Base-by-base conservation (phyloP, 2,113 vertebrate species). In the Cottus gobio region DNA sequence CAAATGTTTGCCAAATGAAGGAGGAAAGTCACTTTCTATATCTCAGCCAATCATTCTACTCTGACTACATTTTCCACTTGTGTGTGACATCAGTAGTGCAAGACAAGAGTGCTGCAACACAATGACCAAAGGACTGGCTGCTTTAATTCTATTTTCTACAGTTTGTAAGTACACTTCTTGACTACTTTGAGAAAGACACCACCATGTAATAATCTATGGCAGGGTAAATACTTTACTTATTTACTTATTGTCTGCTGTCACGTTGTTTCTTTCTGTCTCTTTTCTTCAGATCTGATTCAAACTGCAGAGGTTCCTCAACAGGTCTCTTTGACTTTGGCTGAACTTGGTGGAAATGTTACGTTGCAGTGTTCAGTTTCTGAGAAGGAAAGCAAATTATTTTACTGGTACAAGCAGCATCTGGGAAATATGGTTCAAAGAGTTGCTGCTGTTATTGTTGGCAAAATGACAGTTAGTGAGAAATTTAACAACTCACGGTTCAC, bases 331-430 rank as follows among this genome's bases (percentile, higher is more conserved):
- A 85, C 30, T 71, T 63, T 66, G 44, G 74, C 13, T 64, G 42
- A 66, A 67, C 28, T 24, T 62, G 77, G 91, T 6, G 75, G 69
- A 5, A 52, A n/a, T 50, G 0, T 92, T 8, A 86, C 36, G 37
- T 18, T 93, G 39, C 63, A 3, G 42, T 92, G 89, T 77, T 0
- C 4, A 13, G 0, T 31, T 20, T 2, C 13, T 26, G 1, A 0
- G 0, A 11, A 22, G 5, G 5, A 48, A n/a, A 0, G 3, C 0
- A 44, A 46, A 2, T 24, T 83, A 2, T 44, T 89, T 72, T 68
- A 71, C 56, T 91, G 84, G 72, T 85, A 74, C 30, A 91, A 85
- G 37, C 12, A 87, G 37, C 62, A 0, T 20, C 69, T 72, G 62
- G 90, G 84, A 72, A 31, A 76, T 16, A 61, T 67, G 58, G 10